Evolutionary conservation across 2,888 invertebrate species (phyloP).

Genomic region (Cabera pusaria): DNA sequence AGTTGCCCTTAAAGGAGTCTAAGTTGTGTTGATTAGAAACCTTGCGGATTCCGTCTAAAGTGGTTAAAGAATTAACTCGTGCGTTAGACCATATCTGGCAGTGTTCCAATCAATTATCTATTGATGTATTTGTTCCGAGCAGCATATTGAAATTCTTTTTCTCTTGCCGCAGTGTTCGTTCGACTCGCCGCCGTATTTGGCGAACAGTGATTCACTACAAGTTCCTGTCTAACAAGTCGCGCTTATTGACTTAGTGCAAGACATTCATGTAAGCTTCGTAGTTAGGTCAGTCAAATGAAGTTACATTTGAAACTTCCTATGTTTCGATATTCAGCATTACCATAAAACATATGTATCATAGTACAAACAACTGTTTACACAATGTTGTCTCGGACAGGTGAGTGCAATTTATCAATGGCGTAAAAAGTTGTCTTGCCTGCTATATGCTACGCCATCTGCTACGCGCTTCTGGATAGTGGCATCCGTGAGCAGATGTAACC

Average conservation of each 20-base stretch:
- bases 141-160: slow-evolving; percentile 50
- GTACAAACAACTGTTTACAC: slow-evolving; percentile 25
- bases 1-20: slow-evolving; percentile 50
- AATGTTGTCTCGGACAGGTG: slow-evolving; percentile 22
- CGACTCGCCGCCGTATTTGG: slow-evolving; percentile 54
- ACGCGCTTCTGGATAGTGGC: slow-evolving; percentile 7
- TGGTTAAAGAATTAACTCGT: slow-evolving; percentile 48
- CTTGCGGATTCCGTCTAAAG: slow-evolving; percentile 52
- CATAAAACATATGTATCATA: slow-evolving; percentile 14
- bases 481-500: slow-evolving; percentile 18
- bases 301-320: slow-evolving; percentile 28
- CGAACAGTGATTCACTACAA: slow-evolving; percentile 53
- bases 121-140: slow-evolving; percentile 45
- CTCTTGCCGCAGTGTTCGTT: slow-evolving; percentile 40
- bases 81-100: slow-evolving; percentile 56
- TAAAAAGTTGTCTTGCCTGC: slow-evolving; percentile 23
- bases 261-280: slow-evolving; percentile 14
- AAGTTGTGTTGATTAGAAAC: slow-evolving; percentile 45
- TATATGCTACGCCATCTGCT: too few species aligned
- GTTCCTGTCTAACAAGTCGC: slow-evolving; percentile 42
- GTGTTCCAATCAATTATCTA: slow-evolving; percentile 59
- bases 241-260: slow-evolving; percentile 34
- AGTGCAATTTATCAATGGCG: slow-evolving; percentile 15
- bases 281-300: slow-evolving; percentile 16
- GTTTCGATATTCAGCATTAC: slow-evolving; percentile 14